phyloP scores from a whole-genome alignment of 2,797 vertebrate species.

The Siniperca obscura region DNA sequence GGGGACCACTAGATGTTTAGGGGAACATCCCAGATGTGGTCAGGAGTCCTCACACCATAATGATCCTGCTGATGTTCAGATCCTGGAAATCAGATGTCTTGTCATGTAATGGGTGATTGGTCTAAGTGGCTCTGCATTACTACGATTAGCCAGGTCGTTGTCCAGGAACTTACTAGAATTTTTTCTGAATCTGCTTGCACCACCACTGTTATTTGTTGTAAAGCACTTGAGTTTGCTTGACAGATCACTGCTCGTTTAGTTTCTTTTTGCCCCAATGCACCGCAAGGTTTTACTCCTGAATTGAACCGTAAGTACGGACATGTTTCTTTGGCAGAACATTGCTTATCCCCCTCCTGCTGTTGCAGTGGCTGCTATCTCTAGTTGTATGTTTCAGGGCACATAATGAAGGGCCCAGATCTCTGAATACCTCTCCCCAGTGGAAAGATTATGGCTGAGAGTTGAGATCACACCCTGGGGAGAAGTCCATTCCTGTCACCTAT shows the following conservation, averaged over 20 bases:
- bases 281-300: constrained; percentile 16
- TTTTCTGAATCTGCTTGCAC: neutral
- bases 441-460: constrained; percentile 51
- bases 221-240: neutral
- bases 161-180: neutral
- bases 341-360: constrained; percentile 24
- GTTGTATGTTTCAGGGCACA: constrained; percentile 32
- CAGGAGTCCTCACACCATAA: neutral
- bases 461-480: constrained; percentile 51
- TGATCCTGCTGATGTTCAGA: constrained; percentile 26
- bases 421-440: constrained; percentile 43
- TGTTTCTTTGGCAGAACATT: constrained; percentile 36
- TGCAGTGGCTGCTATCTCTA: constrained; percentile 29
- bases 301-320: constrained; percentile 24
- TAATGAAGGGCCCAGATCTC: constrained; percentile 40
- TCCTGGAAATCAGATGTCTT: neutral
- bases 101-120: neutral
- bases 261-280: neutral
- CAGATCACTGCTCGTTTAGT: neutral
- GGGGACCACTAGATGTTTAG: neutral
- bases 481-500: constrained; percentile 60
- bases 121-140: neutral
- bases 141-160: neutral
- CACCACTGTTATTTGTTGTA: neutral
- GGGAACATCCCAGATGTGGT: neutral